Percentiles rank a stretch among this genome's conserved stretches.
These are phyloP conservation scores for Silurus lanzhouensis DNA, from an alignment of 2,797 vertebrate genomes.

Conservation along the genomic window DNA sequence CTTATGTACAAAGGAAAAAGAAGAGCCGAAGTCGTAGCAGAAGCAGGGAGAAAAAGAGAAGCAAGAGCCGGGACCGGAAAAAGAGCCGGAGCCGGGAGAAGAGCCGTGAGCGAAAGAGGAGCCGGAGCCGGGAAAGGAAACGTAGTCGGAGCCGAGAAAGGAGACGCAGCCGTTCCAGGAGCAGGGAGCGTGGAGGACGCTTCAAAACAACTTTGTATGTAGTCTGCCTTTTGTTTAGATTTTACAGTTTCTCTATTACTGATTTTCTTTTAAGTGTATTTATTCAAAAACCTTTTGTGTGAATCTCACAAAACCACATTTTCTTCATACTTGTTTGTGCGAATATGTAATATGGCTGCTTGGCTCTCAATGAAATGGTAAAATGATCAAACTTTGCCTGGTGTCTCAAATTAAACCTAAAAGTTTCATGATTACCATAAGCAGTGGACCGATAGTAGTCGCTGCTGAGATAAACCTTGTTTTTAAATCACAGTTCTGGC, in stretches of 20 bases:
- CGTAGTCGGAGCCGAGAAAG: conserved; percentile 85
- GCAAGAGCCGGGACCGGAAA: conserved; percentile 83
- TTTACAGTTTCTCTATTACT: background rate
- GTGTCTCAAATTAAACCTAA: conserved; percentile 2
- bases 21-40: conserved; percentile 88
- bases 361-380: conserved; percentile 17
- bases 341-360: background rate
- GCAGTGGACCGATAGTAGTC: conserved; percentile 27
- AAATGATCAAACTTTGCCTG: conserved; percentile 10
- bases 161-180: conserved; percentile 83
- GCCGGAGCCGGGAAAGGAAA: conserved; percentile 83
- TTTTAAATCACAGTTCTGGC: conserved; percentile 80
- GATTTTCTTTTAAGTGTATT: background rate
- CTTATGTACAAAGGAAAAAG: conserved; percentile 73
- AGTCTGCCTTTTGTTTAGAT: background rate
- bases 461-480: conserved; percentile 64
- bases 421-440: background rate
- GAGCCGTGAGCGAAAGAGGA: conserved; percentile 83
- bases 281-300: background rate
- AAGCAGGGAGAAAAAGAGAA: conserved; percentile 84
- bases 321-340: background rate
- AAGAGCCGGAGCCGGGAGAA: conserved; percentile 81
- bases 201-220: conserved; percentile 87
- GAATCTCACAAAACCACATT: background rate
- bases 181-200: conserved; percentile 86